Percentiles rank a stretch among this genome's conserved stretches.
phyloP scores from a whole-genome alignment of 1,140 invertebrate species.

The Penaeus vannamei region DNA sequence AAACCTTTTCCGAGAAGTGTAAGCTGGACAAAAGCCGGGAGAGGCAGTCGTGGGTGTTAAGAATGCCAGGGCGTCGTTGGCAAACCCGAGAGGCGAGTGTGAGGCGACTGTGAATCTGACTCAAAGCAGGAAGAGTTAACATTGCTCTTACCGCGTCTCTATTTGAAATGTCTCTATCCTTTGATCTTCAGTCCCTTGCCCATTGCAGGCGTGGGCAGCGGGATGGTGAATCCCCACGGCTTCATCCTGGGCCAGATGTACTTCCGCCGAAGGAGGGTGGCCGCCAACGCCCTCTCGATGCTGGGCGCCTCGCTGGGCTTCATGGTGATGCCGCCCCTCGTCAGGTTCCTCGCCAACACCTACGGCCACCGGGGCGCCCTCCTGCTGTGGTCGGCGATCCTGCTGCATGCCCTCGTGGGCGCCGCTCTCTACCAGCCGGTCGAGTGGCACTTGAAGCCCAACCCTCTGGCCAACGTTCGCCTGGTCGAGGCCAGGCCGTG shows the following conservation, averaged over 20 bases:
- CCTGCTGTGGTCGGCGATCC: slow-evolving; percentile 48
- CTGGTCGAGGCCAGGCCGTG: no score
- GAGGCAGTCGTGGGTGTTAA: no score
- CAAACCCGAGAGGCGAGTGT: no score
- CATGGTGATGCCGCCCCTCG: slow-evolving; percentile 34
- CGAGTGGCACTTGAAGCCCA: slow-evolving; percentile 45
- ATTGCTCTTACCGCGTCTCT: no score
- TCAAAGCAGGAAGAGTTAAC: no score
- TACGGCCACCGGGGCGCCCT: slow-evolving; percentile 38
- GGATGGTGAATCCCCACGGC: slow-evolving; percentile 29
- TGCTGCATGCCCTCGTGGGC: slow-evolving; percentile 48
- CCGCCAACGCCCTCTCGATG: slow-evolving; percentile 49
- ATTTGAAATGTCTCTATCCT: background rate
- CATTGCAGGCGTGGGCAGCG: slow-evolving; percentile 33
- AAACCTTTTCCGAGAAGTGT: no score
- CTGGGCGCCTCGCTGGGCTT: slow-evolving; percentile 40
- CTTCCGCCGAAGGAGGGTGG: slow-evolving; percentile 32
- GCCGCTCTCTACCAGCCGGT: slow-evolving; percentile 40
- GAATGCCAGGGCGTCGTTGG: no score
- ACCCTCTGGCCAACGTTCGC: background rate
- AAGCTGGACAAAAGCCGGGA: no score
- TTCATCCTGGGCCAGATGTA: slow-evolving; percentile 46
- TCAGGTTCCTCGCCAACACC: slow-evolving; percentile 27
- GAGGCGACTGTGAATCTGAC: no score
- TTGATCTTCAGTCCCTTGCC: background rate